Conservation (phyloP, 2,888 invertebrate genomes). For the Acronicta leporina region DNA sequence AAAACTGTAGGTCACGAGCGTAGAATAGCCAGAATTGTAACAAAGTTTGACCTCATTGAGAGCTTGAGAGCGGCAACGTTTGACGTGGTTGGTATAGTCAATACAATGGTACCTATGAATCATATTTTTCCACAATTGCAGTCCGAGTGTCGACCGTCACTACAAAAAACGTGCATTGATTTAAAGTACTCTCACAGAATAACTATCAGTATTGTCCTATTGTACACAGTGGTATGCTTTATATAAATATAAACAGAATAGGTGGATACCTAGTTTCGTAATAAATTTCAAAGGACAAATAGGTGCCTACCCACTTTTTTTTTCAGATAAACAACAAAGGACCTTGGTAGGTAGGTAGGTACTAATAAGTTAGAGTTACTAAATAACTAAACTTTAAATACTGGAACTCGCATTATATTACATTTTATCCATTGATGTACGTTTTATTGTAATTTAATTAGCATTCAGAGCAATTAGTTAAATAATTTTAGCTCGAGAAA, state of each 20-base stretch:
- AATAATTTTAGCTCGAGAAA: not conserved
- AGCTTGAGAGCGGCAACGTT: constrained; percentile 63
- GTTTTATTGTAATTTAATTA: no score
- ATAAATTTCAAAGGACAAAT: no score
- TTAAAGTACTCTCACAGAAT: constrained; percentile 13
- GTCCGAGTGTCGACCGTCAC: constrained; percentile 45
- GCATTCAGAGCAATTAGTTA: not conserved
- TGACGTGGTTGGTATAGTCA: constrained; percentile 70
- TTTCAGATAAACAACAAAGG: no score
- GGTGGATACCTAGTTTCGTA: no score
- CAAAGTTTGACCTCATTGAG: constrained; percentile 77
- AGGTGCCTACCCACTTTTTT: no score
- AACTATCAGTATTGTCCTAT: constrained; percentile 6
- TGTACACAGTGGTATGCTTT: no score
- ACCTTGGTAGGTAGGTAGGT: no score
- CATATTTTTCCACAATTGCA: constrained; percentile 75
- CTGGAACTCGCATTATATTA: no score
- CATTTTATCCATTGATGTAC: no score
- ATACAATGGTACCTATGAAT: constrained; percentile 79
- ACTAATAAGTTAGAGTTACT: no score
- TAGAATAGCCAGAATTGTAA: constrained; percentile 69
- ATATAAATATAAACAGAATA: no score
- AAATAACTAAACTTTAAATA: no score
- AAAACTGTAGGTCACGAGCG: constrained; percentile 53
- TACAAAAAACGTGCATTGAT: constrained; percentile 44